A percentile compares a stretch with the other conserved stretches of the same genome.
Evolutionary conservation across 2,888 invertebrate species (phyloP).

Genomic region (Dioctria rufipes): DNA sequence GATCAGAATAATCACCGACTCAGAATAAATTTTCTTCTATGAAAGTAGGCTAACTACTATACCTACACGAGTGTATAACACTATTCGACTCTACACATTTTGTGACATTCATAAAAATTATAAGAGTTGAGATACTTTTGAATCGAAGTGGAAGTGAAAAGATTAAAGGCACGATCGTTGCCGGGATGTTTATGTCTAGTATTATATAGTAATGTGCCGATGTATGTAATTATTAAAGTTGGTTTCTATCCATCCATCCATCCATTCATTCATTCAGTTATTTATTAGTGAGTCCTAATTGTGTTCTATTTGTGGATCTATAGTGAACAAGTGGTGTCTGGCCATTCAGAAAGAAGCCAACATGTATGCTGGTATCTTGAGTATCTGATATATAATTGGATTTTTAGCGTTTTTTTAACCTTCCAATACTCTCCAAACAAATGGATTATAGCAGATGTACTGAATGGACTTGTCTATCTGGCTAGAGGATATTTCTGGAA

Average conservation of each 20-base stretch:
- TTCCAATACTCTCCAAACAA: not conserved
- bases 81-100: no score
- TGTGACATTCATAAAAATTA: no score
- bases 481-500: constrained; percentile 39
- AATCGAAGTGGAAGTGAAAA: not conserved
- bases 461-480: constrained; percentile 46
- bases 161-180: not conserved
- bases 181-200: not conserved
- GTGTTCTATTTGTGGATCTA: constrained; percentile 43
- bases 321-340: constrained; percentile 43
- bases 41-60: constrained; percentile 5
- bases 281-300: constrained; percentile 25
- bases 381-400: constrained; percentile 20
- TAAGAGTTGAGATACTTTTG: constrained; percentile 8
- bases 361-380: constrained; percentile 30
- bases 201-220: constrained; percentile 1
- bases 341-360: not conserved
- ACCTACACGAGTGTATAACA: constrained; percentile 2
- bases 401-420: constrained; percentile 22
- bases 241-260: not conserved
- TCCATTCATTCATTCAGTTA: constrained; percentile 21
- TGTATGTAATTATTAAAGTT: constrained; percentile 42
- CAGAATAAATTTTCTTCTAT: not conserved
- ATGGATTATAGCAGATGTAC: constrained; percentile 34
- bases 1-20: not conserved